phyloP scores from a whole-genome alignment of 2,888 invertebrate genomes.

The Galeruca laticollis region DNA sequence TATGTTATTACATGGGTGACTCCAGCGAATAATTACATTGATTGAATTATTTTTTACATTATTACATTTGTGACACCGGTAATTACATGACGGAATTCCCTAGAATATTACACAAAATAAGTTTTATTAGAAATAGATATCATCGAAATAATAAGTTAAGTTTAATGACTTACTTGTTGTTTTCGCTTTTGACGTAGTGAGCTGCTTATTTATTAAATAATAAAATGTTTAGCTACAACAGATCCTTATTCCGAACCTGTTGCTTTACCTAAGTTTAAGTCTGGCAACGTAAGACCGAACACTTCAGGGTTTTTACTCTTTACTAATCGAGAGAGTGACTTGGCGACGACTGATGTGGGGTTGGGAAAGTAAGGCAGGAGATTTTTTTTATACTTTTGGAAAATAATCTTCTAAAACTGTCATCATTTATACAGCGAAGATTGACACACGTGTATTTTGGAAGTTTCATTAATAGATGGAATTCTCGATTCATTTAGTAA shows the following conservation, averaged over 20 bases:
- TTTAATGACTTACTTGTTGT: too few relatives aligned
- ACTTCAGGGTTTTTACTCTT: slow-evolving; percentile 8
- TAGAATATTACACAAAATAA: too few relatives aligned
- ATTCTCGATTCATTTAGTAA: slow-evolving; percentile 4
- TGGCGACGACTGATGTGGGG: slow-evolving; percentile 13
- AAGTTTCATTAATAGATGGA: neutral
- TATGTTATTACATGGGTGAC: too few relatives aligned
- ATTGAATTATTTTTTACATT: too few relatives aligned
- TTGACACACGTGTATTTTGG: slow-evolving; percentile 9
- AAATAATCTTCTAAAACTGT: slow-evolving; percentile 9
- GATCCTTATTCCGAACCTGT: neutral
- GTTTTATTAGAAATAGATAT: too few relatives aligned
- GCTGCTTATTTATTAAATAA: too few relatives aligned
- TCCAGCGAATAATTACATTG: too few relatives aligned
- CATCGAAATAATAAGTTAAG: too few relatives aligned
- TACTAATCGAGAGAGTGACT: slow-evolving; percentile 12
- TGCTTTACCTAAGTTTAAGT: neutral
- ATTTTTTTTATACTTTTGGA: slow-evolving; percentile 10
- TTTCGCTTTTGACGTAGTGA: too few relatives aligned
- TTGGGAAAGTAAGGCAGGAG: neutral
- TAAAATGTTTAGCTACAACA: neutral
- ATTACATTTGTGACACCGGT: too few relatives aligned
- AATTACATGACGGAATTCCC: too few relatives aligned
- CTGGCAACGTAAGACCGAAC: neutral
- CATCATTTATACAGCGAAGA: neutral